These are phyloP conservation scores for Caenorhabditis brenneri DNA, from an alignment of 1,140 invertebrate species.

Conservation along the genomic window DNA sequence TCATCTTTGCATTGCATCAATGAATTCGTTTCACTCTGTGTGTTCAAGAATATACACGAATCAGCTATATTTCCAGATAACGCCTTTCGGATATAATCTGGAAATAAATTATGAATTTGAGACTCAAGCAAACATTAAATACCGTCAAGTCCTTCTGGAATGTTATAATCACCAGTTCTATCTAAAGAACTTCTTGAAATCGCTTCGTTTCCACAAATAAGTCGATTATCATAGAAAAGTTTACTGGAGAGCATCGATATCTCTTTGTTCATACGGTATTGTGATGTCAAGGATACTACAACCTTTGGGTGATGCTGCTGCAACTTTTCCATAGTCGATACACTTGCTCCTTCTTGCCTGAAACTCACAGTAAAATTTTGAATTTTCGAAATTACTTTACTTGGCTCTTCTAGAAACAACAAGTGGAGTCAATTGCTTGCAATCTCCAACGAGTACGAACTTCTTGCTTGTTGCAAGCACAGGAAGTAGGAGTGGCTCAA, in stretches of 20 bases:
- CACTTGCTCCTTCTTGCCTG: constrained; percentile 80
- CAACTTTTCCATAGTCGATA: constrained; percentile 83
- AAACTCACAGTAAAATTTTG: constrained; percentile 58
- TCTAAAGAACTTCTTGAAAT: constrained; percentile 75
- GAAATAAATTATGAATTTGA: background rate
- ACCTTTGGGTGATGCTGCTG: constrained; percentile 73
- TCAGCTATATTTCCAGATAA: constrained; percentile 72
- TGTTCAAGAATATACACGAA: constrained; percentile 79
- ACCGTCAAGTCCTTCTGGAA: constrained; percentile 72
- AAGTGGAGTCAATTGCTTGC: constrained; percentile 87
- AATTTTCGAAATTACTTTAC: constrained; percentile 72
- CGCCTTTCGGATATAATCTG: constrained; percentile 54
- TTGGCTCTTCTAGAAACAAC: constrained; percentile 80
- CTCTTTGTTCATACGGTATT: constrained; percentile 90
- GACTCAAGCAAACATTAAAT: background rate
- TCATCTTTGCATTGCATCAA: background rate
- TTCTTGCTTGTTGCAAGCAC: constrained; percentile 16
- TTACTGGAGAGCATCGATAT: constrained; percentile 85
- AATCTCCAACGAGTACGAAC: constrained; percentile 91
- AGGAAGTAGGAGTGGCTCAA: constrained; percentile 44
- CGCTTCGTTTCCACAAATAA: constrained; percentile 79
- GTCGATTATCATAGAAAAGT: constrained; percentile 80
- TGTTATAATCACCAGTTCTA: constrained; percentile 71
- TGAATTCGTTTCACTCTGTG: constrained; percentile 69
- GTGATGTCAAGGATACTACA: constrained; percentile 79